A percentile compares a stretch with the other conserved stretches of the same genome.
Evolutionary conservation across 53 echinoderm and acorn worm genomes (phyloP).

Genomic region (Temnopleurus reevesii): DNA sequence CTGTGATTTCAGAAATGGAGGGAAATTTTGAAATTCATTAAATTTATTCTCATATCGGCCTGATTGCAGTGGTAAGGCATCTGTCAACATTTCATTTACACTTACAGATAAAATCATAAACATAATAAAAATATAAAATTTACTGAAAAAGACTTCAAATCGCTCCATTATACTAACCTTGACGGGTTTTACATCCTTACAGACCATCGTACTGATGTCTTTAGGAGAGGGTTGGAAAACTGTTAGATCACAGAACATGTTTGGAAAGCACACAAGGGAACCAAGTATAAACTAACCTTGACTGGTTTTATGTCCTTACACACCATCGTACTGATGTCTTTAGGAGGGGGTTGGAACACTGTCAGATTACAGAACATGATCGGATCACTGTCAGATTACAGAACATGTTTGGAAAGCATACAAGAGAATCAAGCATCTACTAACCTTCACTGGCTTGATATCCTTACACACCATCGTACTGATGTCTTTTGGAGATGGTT

Average conservation of each 20-base stretch:
- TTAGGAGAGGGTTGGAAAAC: slow-evolving; percentile 80
- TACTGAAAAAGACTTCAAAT: too few species aligned
- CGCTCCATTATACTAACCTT: slow-evolving; percentile 64
- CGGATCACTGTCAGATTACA: slow-evolving; percentile 94
- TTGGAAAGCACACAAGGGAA: slow-evolving; percentile 93
- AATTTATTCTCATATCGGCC: too few species aligned
- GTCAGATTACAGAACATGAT: slow-evolving; percentile 96
- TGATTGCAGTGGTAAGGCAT: neutral
- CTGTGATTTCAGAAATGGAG: too few species aligned
- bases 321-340: slow-evolving; percentile 77
- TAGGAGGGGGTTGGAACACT: slow-evolving; percentile 78
- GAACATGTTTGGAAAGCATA: slow-evolving; percentile 96
- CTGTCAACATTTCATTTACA: too few species aligned
- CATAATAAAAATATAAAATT: too few species aligned
- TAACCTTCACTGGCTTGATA: slow-evolving; percentile 83
- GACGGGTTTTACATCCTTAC: slow-evolving; percentile 76
- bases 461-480: slow-evolving; percentile 78
- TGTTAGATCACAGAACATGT: slow-evolving; percentile 95
- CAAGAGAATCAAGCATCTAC: too few species aligned
- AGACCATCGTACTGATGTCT: slow-evolving; percentile 77
- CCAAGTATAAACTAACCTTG: slow-evolving; percentile 86
- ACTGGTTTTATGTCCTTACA: slow-evolving; percentile 79
- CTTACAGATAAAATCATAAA: too few species aligned
- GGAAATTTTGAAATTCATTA: too few species aligned
- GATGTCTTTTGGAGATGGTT: slow-evolving; percentile 80